phyloP scores from a whole-genome alignment of 2,888 invertebrate species.

The Megalurothrips usitatus region DNA sequence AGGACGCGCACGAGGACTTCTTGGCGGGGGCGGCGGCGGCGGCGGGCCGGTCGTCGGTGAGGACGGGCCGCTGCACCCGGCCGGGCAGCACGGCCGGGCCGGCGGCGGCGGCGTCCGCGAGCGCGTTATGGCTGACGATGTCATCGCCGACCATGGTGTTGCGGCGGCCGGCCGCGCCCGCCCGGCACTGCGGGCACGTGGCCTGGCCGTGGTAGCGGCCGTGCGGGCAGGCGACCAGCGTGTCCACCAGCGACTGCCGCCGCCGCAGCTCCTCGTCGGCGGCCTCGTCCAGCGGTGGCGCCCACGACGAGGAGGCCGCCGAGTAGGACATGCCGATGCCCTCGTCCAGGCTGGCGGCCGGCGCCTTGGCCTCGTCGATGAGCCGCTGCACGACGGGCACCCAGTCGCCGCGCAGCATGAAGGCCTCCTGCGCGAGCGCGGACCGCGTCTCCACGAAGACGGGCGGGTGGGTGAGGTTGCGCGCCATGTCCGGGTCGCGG shows the following conservation, averaged over 20 bases:
- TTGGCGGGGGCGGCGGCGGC: background rate
- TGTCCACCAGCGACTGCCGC: constrained; percentile 3
- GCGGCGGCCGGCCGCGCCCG: background rate
- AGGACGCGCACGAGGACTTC: background rate
- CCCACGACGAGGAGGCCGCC: background rate
- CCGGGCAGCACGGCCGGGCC: background rate
- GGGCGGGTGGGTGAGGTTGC: constrained; percentile 5
- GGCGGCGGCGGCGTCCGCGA: background rate
- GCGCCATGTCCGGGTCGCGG: constrained; percentile 15
- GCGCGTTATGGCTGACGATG: background rate
- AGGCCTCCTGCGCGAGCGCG: background rate
- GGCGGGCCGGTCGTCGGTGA: background rate
- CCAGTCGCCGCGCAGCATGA: constrained; percentile 21
- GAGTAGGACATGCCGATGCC: background rate
- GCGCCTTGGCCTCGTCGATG: background rate
- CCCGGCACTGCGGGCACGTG: background rate
- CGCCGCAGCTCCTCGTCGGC: background rate
- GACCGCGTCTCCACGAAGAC: constrained; percentile 11
- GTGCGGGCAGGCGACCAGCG: constrained; percentile 13
- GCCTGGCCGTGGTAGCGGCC: constrained; percentile 18
- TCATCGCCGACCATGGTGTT: constrained; percentile 14
- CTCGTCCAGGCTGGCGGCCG: background rate
- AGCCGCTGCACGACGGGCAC: constrained; percentile 21
- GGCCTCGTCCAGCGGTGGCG: background rate
- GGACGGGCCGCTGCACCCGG: background rate